Percentiles rank a stretch among this genome's conserved stretches.
Evolutionary conservation across 2,113 vertebrate species (phyloP).

Genomic region (Megaceryle maxima): DNA sequence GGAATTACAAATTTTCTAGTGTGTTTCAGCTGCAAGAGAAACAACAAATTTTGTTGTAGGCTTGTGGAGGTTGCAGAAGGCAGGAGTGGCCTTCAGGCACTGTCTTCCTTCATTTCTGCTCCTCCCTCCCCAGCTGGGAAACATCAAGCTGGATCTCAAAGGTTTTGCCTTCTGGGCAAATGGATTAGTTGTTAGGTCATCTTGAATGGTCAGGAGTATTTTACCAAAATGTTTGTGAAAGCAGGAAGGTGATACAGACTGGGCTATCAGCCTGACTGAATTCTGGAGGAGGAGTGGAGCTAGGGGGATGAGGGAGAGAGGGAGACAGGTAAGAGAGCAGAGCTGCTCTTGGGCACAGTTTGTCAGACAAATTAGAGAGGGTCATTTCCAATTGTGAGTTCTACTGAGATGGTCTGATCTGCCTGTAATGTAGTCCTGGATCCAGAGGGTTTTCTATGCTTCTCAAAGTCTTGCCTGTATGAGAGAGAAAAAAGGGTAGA

Average conservation of each 20-base stretch:
- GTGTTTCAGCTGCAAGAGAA: not conserved
- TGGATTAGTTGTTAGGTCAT: not conserved
- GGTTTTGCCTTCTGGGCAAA: not conserved
- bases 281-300: not conserved
- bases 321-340: not conserved
- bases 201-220: not conserved
- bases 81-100: not conserved
- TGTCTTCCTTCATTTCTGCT: not conserved
- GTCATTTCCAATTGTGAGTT: not conserved
- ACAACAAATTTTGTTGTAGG: not conserved
- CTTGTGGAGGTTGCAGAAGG: not conserved
- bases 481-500: not conserved
- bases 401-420: not conserved
- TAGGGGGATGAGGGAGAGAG: not conserved
- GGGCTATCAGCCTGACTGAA: not conserved
- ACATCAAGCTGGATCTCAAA: not conserved
- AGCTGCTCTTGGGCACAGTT: not conserved
- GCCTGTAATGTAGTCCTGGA: fast-evolving
- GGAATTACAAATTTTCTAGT: not conserved
- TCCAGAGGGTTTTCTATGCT: not conserved
- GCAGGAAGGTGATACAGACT: no score
- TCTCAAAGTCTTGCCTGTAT: not conserved
- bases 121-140: not conserved
- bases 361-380: not conserved
- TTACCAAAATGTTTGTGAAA: not conserved